phyloP scores from a whole-genome alignment of 2,888 invertebrate genomes.

The Caenorhabditis sulstoni region DNA sequence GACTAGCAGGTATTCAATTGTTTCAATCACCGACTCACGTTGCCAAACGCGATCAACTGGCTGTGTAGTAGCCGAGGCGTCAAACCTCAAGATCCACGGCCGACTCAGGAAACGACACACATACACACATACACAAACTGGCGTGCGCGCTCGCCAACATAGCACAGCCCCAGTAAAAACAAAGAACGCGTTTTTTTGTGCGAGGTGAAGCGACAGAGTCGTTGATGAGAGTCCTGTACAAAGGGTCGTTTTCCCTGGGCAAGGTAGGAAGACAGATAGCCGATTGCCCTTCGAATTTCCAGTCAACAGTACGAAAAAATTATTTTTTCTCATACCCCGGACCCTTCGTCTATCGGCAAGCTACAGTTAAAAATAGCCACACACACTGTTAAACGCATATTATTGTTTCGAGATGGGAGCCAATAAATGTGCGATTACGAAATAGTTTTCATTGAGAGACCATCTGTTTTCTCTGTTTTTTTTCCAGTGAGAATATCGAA shows the following conservation, averaged over 20 bases:
- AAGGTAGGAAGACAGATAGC: conserved; percentile 10
- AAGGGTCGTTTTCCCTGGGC: neutral
- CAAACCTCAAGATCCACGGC: conserved; percentile 4
- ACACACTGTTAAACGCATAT: too few species aligned
- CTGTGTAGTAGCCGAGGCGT: neutral
- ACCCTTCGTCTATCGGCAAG: neutral
- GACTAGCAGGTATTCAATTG: too few species aligned
- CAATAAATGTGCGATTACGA: neutral
- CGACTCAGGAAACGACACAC: conserved; percentile 3
- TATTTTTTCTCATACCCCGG: too few species aligned
- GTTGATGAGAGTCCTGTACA: conserved; percentile 1
- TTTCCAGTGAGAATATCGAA: neutral
- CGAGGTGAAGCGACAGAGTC: neutral
- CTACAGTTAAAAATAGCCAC: conserved; percentile 26
- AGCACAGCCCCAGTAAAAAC: conserved; percentile 12
- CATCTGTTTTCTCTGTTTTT: neutral
- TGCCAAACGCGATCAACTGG: conserved; percentile 9
- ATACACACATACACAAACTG: conserved; percentile 11
- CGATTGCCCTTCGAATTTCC: conserved; percentile 10
- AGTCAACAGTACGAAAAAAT: too few species aligned
- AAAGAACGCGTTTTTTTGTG: conserved; percentile 13
- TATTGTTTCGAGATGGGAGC: neutral
- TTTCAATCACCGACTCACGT: neutral
- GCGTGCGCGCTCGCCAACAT: too few species aligned
- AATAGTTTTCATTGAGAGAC: neutral